phyloP scores from a whole-genome alignment of 92 coral and sea anemone genomes.

The Bergia puertoricense region DNA sequence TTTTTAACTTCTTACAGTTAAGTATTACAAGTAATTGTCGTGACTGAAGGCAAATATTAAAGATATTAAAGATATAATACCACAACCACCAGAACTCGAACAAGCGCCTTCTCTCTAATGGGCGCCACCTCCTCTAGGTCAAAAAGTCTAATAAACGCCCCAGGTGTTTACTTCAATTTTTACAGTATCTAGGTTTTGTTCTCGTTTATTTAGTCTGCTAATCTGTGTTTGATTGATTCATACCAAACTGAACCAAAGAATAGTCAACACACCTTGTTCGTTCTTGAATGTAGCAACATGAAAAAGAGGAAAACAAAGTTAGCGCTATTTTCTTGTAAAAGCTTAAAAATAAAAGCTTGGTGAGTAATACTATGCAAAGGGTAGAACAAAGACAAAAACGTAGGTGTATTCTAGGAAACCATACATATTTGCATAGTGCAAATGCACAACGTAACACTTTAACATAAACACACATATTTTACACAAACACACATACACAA shows the following conservation, averaged over 20 bases:
- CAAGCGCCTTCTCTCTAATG: no score
- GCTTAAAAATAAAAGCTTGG: no score
- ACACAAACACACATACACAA: background rate
- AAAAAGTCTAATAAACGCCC: no score
- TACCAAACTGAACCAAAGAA: background rate
- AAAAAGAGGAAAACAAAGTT: conserved; percentile 21
- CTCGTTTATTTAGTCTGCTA: background rate
- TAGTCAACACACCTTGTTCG: conserved; percentile 14
- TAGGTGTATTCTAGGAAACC: no score
- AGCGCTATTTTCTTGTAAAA: background rate
- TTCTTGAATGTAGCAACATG: conserved; percentile 33
- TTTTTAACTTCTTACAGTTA: no score
- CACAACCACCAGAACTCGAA: no score
- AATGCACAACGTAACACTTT: background rate
- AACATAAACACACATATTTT: background rate
- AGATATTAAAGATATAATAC: no score
- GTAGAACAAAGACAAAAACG: background rate
- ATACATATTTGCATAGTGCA: background rate
- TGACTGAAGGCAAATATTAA: no score
- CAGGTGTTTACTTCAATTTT: no score
- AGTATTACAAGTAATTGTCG: no score
- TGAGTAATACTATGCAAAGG: no score
- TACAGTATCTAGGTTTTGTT: background rate
- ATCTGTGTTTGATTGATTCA: background rate
- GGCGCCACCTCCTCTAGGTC: no score